Conservation (phyloP, 2,797 vertebrate genomes). For the Mormyrops attenuatus region DNA sequence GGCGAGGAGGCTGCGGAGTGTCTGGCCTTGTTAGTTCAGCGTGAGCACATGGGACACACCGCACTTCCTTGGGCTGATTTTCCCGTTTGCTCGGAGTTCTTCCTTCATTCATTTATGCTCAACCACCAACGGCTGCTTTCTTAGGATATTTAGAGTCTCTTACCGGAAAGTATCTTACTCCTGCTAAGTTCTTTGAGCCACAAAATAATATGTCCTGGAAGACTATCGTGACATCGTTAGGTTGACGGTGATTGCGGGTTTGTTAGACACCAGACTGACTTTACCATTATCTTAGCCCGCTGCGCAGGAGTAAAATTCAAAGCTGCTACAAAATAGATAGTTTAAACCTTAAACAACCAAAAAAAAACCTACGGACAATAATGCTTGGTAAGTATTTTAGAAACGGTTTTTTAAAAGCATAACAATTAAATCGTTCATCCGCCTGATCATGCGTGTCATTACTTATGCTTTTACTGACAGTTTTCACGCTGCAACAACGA, state of each 20-base stretch:
- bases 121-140: not conserved
- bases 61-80: not conserved
- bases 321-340: not conserved
- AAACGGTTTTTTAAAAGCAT: not conserved
- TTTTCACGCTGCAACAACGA: not conserved
- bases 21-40: not conserved
- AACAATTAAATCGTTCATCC: not conserved
- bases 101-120: not conserved
- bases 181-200: not conserved
- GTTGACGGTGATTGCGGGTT: not conserved
- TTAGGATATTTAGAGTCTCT: not conserved
- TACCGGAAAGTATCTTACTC: not conserved
- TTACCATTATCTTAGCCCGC: not conserved
- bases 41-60: not conserved
- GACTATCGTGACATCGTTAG: not conserved
- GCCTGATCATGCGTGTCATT: not conserved
- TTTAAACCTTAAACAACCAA: not conserved
- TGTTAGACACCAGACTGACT: not conserved
- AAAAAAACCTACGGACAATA: not conserved
- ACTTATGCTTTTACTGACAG: not conserved
- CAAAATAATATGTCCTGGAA: not conserved
- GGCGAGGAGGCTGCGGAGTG: not conserved
- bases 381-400: not conserved
- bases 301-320: not conserved
- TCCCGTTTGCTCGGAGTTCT: not conserved